Percentiles rank a stretch among this genome's conserved stretches.
phyloP scores from a whole-genome alignment of 2,888 invertebrate genomes.

The Epinotia ramella region DNA sequence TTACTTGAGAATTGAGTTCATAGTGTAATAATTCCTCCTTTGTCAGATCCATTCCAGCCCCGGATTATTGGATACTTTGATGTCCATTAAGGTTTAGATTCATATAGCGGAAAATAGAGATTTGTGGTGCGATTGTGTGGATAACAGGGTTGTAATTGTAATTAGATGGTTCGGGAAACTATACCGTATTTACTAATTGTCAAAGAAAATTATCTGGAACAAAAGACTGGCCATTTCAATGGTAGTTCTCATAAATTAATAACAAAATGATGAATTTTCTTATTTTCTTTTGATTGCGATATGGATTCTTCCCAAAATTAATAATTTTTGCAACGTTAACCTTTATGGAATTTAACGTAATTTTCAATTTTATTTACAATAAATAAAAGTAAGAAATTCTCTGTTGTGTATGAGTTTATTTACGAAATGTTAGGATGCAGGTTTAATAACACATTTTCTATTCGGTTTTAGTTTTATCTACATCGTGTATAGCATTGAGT shows the following conservation, averaged over 20 bases:
- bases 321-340: too few species aligned
- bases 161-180: slow-evolving; percentile 26
- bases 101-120: slow-evolving; percentile 44
- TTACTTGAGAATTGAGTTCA: slow-evolving; percentile 43
- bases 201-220: slow-evolving; percentile 31
- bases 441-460: too few species aligned
- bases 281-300: not conserved
- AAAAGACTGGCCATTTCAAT: not conserved
- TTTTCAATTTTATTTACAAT: too few species aligned
- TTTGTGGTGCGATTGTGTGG: slow-evolving; percentile 37
- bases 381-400: too few species aligned
- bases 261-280: too few species aligned
- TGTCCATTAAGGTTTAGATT: slow-evolving; percentile 44
- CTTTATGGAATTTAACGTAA: not conserved
- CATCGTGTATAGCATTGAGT: not conserved
- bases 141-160: slow-evolving; percentile 31
- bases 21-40: slow-evolving; percentile 44
- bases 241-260: not conserved
- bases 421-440: too few species aligned
- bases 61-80: slow-evolving; percentile 45
- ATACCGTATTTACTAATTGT: slow-evolving; percentile 33
- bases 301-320: too few species aligned
- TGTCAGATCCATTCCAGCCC: slow-evolving; percentile 41
- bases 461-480: not conserved
- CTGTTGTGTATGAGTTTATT: too few species aligned